Evolutionary conservation across 2,888 invertebrate species (phyloP), one percentile per base, ranked within the genome.

Genomic region (Diarsia brunnea): DNA sequence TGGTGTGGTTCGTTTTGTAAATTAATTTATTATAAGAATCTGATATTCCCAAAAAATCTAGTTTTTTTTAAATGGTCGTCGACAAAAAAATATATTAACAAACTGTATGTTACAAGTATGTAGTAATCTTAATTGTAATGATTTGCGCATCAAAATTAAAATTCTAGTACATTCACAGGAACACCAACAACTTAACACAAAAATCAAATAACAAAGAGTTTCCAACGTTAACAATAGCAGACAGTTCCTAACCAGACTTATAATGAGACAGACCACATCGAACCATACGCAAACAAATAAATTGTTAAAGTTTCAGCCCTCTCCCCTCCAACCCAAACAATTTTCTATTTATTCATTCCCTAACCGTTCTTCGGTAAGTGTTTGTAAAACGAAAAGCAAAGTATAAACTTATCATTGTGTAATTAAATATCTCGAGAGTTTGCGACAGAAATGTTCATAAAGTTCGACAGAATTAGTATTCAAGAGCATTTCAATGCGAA

Each of bases 361-460:
- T 63, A 49, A 65, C 76, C 63, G 72, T 67, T 78, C 19, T 60
- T 4, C 77, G 70, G 38, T 69, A 72, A 69, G 60, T 63, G n/a
- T 79, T 76, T 74, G 72, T 78, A 76, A 83, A 85, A 78, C 38
- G 58, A 75, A 69, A 63, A 69, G 24, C n/a, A 51, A 73, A 78
- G 51, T 19, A 31, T 4, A 10, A 60, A 31, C 19, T 19, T 31
- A 31, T 1, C 19, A 31, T 60, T 60, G 60, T 60, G 31, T 58
- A 58, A 75, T 74, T 65, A 69, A 78, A 69, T 64, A 67, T 63
- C 49, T 69, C 27, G 31, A 24, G 51, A 38, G 24, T 4, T n/a
- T 4, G 14, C 55, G 47, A 55, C 47, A 24, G 55, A 60, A 69
- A 51, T 58, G 63, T 69, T 65, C 31, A 64, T 73, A 65, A 65